These are phyloP conservation scores for Scaptomyza pallida DNA, from an alignment of 1,140 invertebrate species.

Conservation along the genomic window DNA sequence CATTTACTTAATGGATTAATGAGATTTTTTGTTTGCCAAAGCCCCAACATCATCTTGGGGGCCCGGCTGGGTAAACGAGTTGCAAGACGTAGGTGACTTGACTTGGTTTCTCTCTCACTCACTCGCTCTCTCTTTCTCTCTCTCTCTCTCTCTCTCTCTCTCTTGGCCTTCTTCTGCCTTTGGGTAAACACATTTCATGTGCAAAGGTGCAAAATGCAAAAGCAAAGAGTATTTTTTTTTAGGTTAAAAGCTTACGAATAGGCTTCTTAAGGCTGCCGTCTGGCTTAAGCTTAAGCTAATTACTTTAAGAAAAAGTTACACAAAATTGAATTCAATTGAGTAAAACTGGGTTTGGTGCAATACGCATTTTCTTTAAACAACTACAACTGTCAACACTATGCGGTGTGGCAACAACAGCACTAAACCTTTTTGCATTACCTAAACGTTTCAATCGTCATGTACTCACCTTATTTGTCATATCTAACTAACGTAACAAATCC, in stretches of 20 bases:
- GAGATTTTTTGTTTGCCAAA: slow-evolving; percentile 81
- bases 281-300: slow-evolving; percentile 23
- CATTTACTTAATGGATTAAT: slow-evolving; percentile 82
- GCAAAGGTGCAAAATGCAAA: slow-evolving; percentile 59
- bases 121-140: not conserved
- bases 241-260: slow-evolving; percentile 36
- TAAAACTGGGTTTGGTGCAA: not conserved
- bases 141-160: not conserved
- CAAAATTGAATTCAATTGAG: not conserved
- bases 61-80: slow-evolving; percentile 37
- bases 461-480: slow-evolving; percentile 10
- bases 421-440: not conserved
- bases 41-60: slow-evolving; percentile 67
- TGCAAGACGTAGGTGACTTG: slow-evolving; percentile 35
- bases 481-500: slow-evolving; percentile 30
- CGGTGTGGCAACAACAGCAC: not conserved
- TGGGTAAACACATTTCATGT: slow-evolving; percentile 71
- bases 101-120: no score
- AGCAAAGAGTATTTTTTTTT: slow-evolving; percentile 38
- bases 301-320: not conserved
- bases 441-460: not conserved
- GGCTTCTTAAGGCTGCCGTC: slow-evolving; percentile 16
- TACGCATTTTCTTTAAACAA: not conserved
- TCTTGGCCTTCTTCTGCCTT: not conserved
- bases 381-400: not conserved